Base-by-base conservation (phyloP, 2,113 vertebrate species). In the Psilopsiagon aymara region DNA sequence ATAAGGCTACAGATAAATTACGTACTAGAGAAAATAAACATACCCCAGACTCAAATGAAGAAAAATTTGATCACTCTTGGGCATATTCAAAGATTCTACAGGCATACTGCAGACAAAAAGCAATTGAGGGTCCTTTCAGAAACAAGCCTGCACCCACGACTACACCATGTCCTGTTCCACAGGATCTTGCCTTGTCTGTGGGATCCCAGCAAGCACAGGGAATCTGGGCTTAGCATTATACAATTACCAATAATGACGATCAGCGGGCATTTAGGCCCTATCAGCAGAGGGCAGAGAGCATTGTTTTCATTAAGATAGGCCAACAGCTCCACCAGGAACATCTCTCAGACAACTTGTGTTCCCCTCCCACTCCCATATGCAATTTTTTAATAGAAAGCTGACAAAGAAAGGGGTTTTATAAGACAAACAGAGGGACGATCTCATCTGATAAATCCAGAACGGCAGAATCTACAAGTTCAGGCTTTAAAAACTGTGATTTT, bases 1-100 rank as follows among this genome's bases (percentile, higher is more conserved):
- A 37, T 12, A 67, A 74, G 17, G 47, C 90, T 83, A 21, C 73
- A 83, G 71, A 96, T 82, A 89, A 95, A 95, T 91, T 64, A 83
- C 62, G 87, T 10, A 35, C 44, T 15, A 76, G 71, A 39, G 41
- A 76, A 90, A 96, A 92, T 47, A 87, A 96, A 88, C 69, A 67
- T 25, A 44, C 2, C 62, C 68, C 69, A 24, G 67, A 19, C 59
- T 21, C 1, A 0, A 29, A 24, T 37, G 53, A 73, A 79, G 73
- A 81, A 68, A 53, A n/a, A 49, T 85, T 4, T 44, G 44, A 73
- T 46, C 57, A 19, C 2, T 16, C 6, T 11, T 10, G 59, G 35
- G 23, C 43, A 46, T 46, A 83, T 63, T 11, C 43, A 21, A 2
- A 3, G 43, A 39, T 85, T 57, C 52, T 60, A 21, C 4, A n/a